Evolutionary conservation across 1,140 invertebrate species (phyloP), one percentile per base, ranked within the genome.

Genomic region (Eueides isabella): DNA sequence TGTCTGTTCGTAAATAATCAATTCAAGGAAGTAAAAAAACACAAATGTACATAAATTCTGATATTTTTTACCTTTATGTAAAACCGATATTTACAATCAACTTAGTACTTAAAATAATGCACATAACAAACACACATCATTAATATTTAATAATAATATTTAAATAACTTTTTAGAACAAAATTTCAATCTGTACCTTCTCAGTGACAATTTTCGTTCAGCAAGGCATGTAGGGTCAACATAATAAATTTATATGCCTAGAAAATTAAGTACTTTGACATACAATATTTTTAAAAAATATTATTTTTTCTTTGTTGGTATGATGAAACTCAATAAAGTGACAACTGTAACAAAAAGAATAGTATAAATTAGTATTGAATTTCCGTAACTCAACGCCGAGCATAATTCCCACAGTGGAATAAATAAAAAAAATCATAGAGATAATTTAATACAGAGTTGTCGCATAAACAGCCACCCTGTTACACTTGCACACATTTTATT

Each of bases 221-320:
- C 41, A 19, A 44, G n/a, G 2, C 41, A 19, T 1, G 6, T 44
- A 12, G 16, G 14, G 12, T 44, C 2, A 19, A 19, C n/a, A 44
- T 19, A 48, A 48, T 7, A 5, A 48, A 19, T 48, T 48, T 19
- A 38, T 38, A 44, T 9, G 41, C n/a, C 41, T 48, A n/a, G 0
- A 19, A 44, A 55, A 2, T 55, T 55, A 23, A 23, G 44, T 55
- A 55, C 48, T 26, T 23, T 0, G 19, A 12, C 48, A 26, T 23
- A 26, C 0, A 26, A 55, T 26, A 23, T 5, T 19, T 12, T 11
- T 3, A 26, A 0, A 55, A 55, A 12, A 11, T 11, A 0, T 23
- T 23, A 69, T 28, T 28, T 69, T n/a, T 78, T 74, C 68, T 78
- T 78, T 16, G 62, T 33, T 69, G 76, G 68, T 63, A 78, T 72